Evolutionary conservation across 2,113 vertebrate genomes (phyloP), one percentile per base, ranked within the genome.

Genomic region (Alces alces): DNA sequence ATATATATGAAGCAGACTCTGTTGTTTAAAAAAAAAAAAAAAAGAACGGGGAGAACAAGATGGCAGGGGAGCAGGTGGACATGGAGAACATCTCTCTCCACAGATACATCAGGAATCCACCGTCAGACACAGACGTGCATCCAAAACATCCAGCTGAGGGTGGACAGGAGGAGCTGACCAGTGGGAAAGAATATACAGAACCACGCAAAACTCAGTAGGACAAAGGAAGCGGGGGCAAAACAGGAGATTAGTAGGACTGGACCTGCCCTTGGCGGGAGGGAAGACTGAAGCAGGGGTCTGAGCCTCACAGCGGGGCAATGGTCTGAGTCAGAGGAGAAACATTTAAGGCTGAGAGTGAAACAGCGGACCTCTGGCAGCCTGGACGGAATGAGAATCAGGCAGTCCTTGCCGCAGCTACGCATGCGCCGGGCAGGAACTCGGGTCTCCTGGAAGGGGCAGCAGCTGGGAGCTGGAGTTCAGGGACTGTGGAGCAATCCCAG

Each of bases 201-300:
- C n/a, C n/a, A 39, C 0, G 0, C n/a, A 39, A 70, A 70, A 70
- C 66, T 23, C 10, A 0, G 66, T 39, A 39, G 19, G n/a, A 70
- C 66, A 70, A 70, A 39, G 19, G 19, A 70, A 36, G 17, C 36
- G 19, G 19, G n/a, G n/a, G n/a, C 0, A 70, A 6, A 70, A 39
- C n/a, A 70, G 64, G 9, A 70, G n/a, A 25, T 70, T 23, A 36
- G n/a, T 36, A 23, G 64, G n/a, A 21, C 64, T 70, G 64, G n/a
- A 70, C n/a, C 64, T 70, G 12, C n/a, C 19, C 9, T 70, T 19
- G 0, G n/a, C 12, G n/a, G 19, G 19, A 6, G 4, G 64, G n/a
- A 70, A 70, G 23, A 36, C 64, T 70, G 64, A 36, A 36, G 19
- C n/a, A 70, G n/a, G 36, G 10, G 10, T 39, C 19, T 70, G 66